Evolutionary conservation across 2,113 vertebrate genomes (phyloP).

Genomic region (Lagenorhynchus albirostris): DNA sequence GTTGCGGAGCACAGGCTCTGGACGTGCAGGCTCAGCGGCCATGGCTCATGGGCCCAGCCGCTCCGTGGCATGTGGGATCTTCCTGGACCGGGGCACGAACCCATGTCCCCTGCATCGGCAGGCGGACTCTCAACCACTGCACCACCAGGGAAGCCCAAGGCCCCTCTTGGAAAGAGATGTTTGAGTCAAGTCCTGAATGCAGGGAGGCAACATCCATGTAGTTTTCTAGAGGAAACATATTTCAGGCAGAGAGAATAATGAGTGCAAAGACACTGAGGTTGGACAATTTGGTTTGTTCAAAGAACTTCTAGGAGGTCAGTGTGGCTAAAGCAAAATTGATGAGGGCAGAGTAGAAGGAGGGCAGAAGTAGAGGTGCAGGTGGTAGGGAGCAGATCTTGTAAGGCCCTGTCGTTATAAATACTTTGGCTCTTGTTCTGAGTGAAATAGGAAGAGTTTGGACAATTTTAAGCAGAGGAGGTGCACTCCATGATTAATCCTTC

Average conservation of each 20-base stretch:
- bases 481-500: background rate
- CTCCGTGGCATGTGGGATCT: no score
- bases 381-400: background rate
- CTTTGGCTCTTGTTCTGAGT: background rate
- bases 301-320: background rate
- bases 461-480: background rate
- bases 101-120: no score
- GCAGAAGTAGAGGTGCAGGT: background rate
- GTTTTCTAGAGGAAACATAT: background rate
- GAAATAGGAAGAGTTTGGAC: background rate
- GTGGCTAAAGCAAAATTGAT: background rate
- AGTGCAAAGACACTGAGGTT: background rate
- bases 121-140: no score
- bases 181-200: background rate
- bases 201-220: background rate
- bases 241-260: background rate
- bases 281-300: background rate
- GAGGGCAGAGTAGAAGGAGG: background rate
- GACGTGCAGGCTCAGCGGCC: no score
- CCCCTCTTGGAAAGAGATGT: background rate
- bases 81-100: no score
- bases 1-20: no score
- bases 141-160: background rate
- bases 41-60: no score
- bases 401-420: background rate